Evolutionary conservation across 2,888 invertebrate species (phyloP), one percentile per base, ranked within the genome.

Genomic region (Watsonalla cultraria): DNA sequence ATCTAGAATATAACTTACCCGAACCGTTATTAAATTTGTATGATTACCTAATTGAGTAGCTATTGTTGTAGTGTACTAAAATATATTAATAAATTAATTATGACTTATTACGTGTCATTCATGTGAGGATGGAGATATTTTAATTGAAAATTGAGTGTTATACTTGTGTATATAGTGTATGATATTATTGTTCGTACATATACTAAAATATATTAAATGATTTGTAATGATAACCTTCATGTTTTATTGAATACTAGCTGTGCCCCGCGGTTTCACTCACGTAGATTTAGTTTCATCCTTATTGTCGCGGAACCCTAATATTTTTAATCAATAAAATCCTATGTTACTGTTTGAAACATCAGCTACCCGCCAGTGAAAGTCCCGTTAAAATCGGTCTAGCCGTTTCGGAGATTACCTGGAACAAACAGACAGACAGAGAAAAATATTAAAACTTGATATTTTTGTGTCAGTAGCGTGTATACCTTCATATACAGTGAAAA

Each of bases 101-200:
- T 61, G 53, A 49, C 39, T 59, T 55, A 57, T 59, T 56, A 55
- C 57, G 56, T 51, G 46, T 46, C 51, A 51, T 46, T 8, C 14
- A 46, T 37, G 51, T 34, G 46, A 51, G 49, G 14, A 34, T 13
- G 7, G n/a, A 48, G 13, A 62, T 57, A 51, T 61, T 47, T 54
- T 54, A 54, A 60, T 61, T 64, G 66, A 70, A 70, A 65, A 68
- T 60, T 67, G 70, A 66, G 65, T 56, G 63, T 65, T 65, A 65
- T 62, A 65, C 67, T 62, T 74, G 67, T 90, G 82, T 88, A 90
- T 76, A 90, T 86, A 87, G 70, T 86, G 84, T 87, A 86, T 77
- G 75, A 82, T 77, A 78, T 11, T 75, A 82, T 74, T 84, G 77
- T 85, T 86, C 78, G 76, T 81, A 77, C 70, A 75, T 74, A 69